Evolutionary conservation across 2,113 vertebrate genomes (phyloP).

Genomic region (Hylia prasina): DNA sequence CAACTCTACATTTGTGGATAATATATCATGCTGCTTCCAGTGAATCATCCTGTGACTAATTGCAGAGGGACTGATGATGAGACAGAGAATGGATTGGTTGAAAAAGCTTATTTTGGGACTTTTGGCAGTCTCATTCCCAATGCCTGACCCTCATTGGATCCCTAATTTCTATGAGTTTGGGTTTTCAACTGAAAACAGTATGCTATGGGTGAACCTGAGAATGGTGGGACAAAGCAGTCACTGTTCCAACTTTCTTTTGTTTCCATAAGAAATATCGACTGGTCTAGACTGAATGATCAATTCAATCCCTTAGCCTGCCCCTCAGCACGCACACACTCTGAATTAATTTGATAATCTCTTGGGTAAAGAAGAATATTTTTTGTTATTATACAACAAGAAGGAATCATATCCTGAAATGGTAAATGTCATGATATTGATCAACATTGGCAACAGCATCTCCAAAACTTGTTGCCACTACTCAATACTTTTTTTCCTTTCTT

Average conservation of each 20-base stretch:
- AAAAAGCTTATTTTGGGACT: neutral
- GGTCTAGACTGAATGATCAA: neutral
- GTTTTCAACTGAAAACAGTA: neutral
- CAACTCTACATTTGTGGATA: neutral
- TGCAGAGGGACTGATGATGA: neutral
- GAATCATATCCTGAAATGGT: neutral
- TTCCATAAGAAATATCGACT: neutral
- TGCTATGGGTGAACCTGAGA: neutral
- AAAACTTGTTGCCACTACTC: neutral
- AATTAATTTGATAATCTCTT: slow-evolving; percentile 10
- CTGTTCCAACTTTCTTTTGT: neutral
- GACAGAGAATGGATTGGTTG: neutral
- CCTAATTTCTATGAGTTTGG: neutral
- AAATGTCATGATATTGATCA: neutral
- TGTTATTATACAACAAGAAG: neutral
- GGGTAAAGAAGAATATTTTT: neutral
- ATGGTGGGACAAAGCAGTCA: neutral
- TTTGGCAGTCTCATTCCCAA: neutral
- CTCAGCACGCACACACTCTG: neutral
- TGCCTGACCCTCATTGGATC: neutral
- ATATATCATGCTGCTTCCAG: neutral
- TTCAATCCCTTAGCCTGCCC: neutral
- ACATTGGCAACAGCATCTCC: neutral
- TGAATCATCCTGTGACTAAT: neutral
- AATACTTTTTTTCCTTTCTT: neutral